A percentile compares a stretch with the other conserved stretches of the same genome.
Evolutionary conservation across 2,888 invertebrate species (phyloP).

Genomic region (Xanthia icteritia): DNA sequence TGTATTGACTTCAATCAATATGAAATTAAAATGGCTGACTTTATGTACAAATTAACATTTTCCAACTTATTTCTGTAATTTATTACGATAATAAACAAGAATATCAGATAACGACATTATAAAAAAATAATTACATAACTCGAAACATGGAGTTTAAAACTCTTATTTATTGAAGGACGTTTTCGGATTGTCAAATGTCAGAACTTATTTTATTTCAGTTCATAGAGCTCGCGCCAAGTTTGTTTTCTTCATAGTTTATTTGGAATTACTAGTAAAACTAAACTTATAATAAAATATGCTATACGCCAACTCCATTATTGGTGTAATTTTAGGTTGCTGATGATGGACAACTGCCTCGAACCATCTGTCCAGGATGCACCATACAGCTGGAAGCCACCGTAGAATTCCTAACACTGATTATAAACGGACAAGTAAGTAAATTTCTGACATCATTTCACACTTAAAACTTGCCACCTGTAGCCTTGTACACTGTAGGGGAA

Average conservation of each 20-base stretch:
- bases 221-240: slow-evolving; percentile 54
- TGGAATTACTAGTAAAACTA: neutral
- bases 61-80: slow-evolving; percentile 49
- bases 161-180: slow-evolving; percentile 16
- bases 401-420: slow-evolving; percentile 93
- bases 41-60: slow-evolving; percentile 61
- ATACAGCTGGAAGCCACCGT: slow-evolving; percentile 94
- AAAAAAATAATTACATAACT: slow-evolving; percentile 23
- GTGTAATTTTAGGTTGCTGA: slow-evolving; percentile 90
- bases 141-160: slow-evolving; percentile 8
- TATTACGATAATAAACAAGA: slow-evolving; percentile 3
- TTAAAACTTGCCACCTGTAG: neutral
- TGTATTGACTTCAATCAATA: slow-evolving; percentile 84
- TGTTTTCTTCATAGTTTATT: slow-evolving; percentile 23
- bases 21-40: slow-evolving; percentile 82
- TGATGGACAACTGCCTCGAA: slow-evolving; percentile 93
- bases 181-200: slow-evolving; percentile 52
- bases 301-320: neutral
- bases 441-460: neutral
- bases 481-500: neutral
- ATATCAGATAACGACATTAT: neutral
- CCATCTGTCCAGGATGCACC: slow-evolving; percentile 94
- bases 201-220: slow-evolving; percentile 34
- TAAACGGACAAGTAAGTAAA: slow-evolving; percentile 91
- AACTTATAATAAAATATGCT: neutral